Evolutionary conservation across 92 coral and sea anemone genomes (phyloP), one percentile per base, ranked within the genome.

Genomic region (Hydrozoanthus gracilis): DNA sequence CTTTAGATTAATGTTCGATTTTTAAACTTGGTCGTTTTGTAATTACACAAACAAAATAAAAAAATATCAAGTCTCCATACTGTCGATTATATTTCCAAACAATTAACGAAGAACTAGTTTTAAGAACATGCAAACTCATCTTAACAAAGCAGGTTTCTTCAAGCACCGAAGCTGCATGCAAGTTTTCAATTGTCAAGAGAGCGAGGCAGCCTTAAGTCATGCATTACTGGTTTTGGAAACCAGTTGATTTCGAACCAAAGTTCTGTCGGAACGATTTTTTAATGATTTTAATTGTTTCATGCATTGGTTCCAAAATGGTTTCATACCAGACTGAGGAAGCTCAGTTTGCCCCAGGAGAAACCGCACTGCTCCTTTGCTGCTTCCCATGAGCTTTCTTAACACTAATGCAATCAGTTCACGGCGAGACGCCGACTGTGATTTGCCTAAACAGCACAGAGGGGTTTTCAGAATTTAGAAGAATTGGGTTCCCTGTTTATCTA

Each of bases 321-420:
- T 44, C 50, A 5, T 77, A 77, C 82, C 82, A 4, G 64, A 12
- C 9, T 51, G 44, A 61, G 82, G 68, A 12, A n/a, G 82, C 35
- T 77, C 44, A 5, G 82, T 35, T 6, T 55, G 82, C 55, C 82
- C 82, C 50, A 77, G 18, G 49, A 77, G 68, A 35, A 52, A 2
- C 9, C 69, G 51, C 82, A 55, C 66, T 6, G 65, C 68, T 35
- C 68, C 82, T 39, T 52, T 77, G 4, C 56, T 13, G 16, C 52
- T 35, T 20, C 68, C 68, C 48, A 77, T 3, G 3, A 77, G 82
- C 50, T 77, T 77, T 16, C 82, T 77, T 12, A 77, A 5, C 27
- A 77, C 82, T n/a, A 77, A 35, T 51, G 49, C 66, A 27, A 77
- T 77, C 82, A 77, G 49, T 52, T 77, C 82, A 51, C 82, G 67